Conservation (phyloP, 1,140 invertebrate species). For the Brachionus manjavacas region DNA sequence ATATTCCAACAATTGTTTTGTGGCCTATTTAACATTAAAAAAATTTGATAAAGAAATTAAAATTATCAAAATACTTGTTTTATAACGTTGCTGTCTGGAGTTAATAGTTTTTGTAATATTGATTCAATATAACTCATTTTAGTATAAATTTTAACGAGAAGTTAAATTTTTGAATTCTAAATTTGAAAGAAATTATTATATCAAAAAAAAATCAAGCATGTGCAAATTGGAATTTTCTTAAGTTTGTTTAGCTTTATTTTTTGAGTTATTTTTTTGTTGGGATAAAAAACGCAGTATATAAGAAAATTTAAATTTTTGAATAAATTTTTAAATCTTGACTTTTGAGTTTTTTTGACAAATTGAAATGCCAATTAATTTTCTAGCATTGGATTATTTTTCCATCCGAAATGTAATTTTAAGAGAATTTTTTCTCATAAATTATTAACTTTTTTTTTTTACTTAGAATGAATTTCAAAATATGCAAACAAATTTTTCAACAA, state of each 20-base stretch:
- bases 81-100: slow-evolving; percentile 24
- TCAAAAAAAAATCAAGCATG: background rate
- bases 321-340: background rate
- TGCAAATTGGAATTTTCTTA: background rate
- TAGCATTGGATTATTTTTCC: background rate
- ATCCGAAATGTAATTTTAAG: background rate
- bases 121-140: slow-evolving; percentile 41
- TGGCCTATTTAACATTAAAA: background rate
- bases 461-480: background rate
- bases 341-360: background rate
- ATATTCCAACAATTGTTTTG: slow-evolving; percentile 37
- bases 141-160: background rate
- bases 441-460: background rate
- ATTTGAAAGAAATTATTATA: background rate
- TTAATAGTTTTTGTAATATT: slow-evolving; percentile 33
- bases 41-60: background rate
- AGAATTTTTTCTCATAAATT: background rate
- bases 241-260: background rate
- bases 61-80: slow-evolving; percentile 20
- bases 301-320: too few relatives aligned
- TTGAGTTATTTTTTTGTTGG: too few relatives aligned
- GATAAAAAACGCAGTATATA: too few relatives aligned
- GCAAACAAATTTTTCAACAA: background rate
- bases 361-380: slow-evolving; percentile 1
- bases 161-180: background rate